A percentile compares a stretch with the other conserved stretches of the same genome.
Conservation (phyloP, 2,797 vertebrate species). For the Ispidina picta region DNA sequence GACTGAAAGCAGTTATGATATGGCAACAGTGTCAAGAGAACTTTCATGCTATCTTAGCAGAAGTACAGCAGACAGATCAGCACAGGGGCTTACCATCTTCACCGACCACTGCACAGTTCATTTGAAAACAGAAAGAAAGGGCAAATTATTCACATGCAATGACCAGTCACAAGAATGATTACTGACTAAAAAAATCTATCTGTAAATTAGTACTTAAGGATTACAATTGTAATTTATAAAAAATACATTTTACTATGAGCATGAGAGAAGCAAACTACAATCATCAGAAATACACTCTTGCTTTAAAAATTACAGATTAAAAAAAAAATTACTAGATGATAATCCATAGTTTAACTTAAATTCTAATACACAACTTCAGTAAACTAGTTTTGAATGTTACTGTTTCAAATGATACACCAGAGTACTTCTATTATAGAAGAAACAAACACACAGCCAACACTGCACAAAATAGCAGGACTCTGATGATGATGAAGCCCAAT, state of each 20-base stretch:
- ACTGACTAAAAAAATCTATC: neutral
- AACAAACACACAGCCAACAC: conserved; percentile 38
- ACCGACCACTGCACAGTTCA: conserved; percentile 91
- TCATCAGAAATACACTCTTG: conserved; percentile 28
- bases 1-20: conserved; percentile 71
- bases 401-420: neutral
- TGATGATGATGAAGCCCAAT: conserved; percentile 49
- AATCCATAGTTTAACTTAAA: conserved; percentile 36
- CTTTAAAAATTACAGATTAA: conserved; percentile 40
- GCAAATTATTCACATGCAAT: conserved; percentile 80
- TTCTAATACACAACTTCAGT: neutral
- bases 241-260: conserved; percentile 32
- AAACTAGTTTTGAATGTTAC: neutral
- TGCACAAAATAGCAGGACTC: conserved; percentile 52
- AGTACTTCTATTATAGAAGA: conserved; percentile 7
- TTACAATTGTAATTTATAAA: neutral
- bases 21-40: conserved; percentile 69
- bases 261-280: conserved; percentile 53
- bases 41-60: conserved; percentile 74
- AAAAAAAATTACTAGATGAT: conserved; percentile 31
- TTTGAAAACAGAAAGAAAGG: conserved; percentile 86
- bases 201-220: conserved; percentile 5
- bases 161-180: conserved; percentile 63
- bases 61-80: conserved; percentile 81
- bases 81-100: conserved; percentile 91